phyloP scores from a whole-genome alignment of 2,113 vertebrate genomes.

The Peromyscus leucopus region DNA sequence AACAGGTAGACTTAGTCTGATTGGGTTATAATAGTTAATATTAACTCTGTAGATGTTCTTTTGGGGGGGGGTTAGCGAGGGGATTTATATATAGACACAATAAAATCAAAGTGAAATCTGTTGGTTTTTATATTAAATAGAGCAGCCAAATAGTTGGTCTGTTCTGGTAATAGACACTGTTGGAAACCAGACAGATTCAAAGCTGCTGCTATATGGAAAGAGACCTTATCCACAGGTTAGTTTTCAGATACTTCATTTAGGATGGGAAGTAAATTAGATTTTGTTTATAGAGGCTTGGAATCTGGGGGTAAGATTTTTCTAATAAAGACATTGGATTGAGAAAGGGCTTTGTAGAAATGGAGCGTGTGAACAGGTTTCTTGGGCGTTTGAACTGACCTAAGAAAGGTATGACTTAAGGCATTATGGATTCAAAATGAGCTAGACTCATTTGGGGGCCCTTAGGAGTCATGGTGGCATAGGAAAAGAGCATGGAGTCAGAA shows the following conservation, averaged over 20 bases:
- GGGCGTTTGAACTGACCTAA: background rate
- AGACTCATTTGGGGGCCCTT: background rate
- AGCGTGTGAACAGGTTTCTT: background rate
- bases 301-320: background rate
- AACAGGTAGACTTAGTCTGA: background rate
- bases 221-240: background rate
- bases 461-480: fast-evolving
- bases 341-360: background rate
- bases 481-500: background rate
- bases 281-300: background rate
- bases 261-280: background rate
- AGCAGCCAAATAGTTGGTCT: background rate
- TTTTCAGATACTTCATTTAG: background rate
- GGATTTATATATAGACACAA: background rate
- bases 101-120: background rate
- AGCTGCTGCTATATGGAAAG: background rate
- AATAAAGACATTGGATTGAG: background rate
- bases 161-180: background rate
- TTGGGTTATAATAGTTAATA: background rate
- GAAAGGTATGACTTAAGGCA: too few relatives aligned
- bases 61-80: background rate
- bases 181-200: background rate
- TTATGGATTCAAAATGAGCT: background rate
- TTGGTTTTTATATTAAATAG: background rate
- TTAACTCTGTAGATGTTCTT: background rate